phyloP scores from a whole-genome alignment of 2,797 vertebrate genomes.

The Acestrorhynchus altus region DNA sequence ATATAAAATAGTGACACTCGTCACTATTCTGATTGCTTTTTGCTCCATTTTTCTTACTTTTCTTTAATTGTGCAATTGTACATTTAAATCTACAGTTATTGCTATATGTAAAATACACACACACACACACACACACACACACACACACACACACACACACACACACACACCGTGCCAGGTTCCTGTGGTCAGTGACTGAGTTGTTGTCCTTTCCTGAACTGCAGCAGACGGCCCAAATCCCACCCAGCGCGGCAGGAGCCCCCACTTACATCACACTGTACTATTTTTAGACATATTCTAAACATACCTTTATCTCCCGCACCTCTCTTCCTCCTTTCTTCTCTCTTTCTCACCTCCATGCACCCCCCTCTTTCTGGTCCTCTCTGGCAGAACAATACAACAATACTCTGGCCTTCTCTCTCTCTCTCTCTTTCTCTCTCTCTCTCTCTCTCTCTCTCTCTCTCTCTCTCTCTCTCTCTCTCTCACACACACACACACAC shows the following conservation, averaged over 20 bases:
- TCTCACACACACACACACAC: too few species aligned
- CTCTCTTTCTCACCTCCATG: neutral
- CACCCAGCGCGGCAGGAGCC: constrained; percentile 73
- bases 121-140: constrained; percentile 15
- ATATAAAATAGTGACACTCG: too few species aligned
- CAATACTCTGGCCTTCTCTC: neutral
- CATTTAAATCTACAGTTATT: too few species aligned
- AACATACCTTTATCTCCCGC: constrained; percentile 57
- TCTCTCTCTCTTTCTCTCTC: constrained; percentile 19
- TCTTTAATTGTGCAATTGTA: too few species aligned
- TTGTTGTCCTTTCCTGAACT: constrained; percentile 69
- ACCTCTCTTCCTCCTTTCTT: neutral
- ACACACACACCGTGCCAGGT: constrained; percentile 60
- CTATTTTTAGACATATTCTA: constrained; percentile 79
- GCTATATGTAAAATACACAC: neutral
- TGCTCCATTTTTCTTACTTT: too few species aligned
- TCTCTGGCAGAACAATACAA: constrained; percentile 1
- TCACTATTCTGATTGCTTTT: too few species aligned
- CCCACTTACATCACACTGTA: constrained; percentile 73
- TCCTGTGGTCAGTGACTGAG: constrained; percentile 68
- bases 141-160: constrained; percentile 21
- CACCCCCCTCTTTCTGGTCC: neutral
- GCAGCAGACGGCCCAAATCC: constrained; percentile 70
- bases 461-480: constrained; percentile 9
- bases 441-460: neutral